These are phyloP conservation scores for Sebastes taczanowskii DNA, from an alignment of 2,797 vertebrate genomes.

Conservation along the genomic window DNA sequence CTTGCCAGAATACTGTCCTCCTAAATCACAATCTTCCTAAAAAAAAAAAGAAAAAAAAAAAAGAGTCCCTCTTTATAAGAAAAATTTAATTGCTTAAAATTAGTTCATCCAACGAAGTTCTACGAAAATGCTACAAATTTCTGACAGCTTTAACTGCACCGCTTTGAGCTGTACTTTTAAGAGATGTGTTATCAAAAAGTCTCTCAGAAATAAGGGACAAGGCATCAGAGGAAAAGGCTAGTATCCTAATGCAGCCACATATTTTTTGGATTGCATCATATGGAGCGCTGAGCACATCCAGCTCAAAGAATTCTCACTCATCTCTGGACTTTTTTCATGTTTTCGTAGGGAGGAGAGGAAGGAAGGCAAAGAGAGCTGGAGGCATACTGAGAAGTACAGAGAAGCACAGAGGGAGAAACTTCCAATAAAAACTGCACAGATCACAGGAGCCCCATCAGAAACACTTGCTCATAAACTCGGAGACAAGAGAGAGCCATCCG, in stretches of 20 bases:
- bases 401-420: conserved; percentile 30
- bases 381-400: conserved; percentile 27
- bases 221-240: conserved; percentile 25
- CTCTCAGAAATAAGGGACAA: conserved; percentile 25
- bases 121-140: background rate
- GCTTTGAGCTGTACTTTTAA: conserved; percentile 16
- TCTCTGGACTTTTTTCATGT: conserved; percentile 32
- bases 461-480: conserved; percentile 42
- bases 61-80: background rate
- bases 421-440: conserved; percentile 52
- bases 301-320: conserved; percentile 36
- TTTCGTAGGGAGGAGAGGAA: conserved; percentile 2
- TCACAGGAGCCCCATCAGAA: conserved; percentile 55
- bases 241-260: conserved; percentile 8
- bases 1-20: background rate
- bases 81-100: background rate
- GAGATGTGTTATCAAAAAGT: conserved; percentile 1
- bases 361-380: conserved; percentile 32
- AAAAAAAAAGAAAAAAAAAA: no score
- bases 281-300: conserved; percentile 4
- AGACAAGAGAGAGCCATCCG: conserved; percentile 38
- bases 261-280: conserved; percentile 38
- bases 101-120: background rate
- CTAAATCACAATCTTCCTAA: background rate
- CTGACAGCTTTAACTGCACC: background rate